Conservation (phyloP, 2,113 vertebrate genomes). For the Piliocolobus tephrosceles region DNA sequence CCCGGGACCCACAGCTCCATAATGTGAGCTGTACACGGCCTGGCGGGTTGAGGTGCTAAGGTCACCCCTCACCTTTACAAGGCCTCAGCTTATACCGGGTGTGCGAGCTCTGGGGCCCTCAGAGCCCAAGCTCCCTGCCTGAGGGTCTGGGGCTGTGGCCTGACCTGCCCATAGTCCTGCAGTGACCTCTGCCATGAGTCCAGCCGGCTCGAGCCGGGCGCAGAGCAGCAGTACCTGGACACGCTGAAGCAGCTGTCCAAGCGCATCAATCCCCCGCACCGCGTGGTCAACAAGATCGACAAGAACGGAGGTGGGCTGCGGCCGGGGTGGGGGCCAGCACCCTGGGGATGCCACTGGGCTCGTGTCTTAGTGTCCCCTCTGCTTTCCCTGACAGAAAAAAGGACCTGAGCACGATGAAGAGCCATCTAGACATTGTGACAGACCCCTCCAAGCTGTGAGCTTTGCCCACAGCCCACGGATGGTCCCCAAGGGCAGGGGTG, state of each 20-base stretch:
- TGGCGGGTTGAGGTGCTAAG: neutral
- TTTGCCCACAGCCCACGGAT: neutral
- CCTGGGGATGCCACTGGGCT: rapidly evolving
- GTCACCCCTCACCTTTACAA: neutral
- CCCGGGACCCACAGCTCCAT: neutral
- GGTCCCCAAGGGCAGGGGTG: too few relatives aligned
- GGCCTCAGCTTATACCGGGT: neutral
- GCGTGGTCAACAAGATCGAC: conserved; percentile 99
- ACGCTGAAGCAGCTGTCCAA: conserved; percentile 98
- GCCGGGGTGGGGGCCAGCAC: rapidly evolving
- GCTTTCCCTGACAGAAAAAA: conserved; percentile 94
- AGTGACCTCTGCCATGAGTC: conserved; percentile 98
- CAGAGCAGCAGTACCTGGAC: conserved; percentile 99
- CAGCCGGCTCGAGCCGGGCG: conserved; percentile 92
- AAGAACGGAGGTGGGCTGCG: conserved; percentile 94
- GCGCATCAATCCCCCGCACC: conserved; percentile 95
- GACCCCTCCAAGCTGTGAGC: conserved; percentile 95
- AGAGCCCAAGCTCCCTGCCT: neutral
- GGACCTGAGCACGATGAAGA: conserved; percentile 99
- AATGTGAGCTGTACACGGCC: neutral
- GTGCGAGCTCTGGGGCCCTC: neutral
- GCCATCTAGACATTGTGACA: conserved; percentile 95
- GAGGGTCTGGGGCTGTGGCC: neutral
- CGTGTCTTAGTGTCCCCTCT: conserved; percentile 23
- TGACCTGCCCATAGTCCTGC: neutral